Evolutionary conservation across 2,888 invertebrate genomes (phyloP).

Genomic region (Orthosia incerta): DNA sequence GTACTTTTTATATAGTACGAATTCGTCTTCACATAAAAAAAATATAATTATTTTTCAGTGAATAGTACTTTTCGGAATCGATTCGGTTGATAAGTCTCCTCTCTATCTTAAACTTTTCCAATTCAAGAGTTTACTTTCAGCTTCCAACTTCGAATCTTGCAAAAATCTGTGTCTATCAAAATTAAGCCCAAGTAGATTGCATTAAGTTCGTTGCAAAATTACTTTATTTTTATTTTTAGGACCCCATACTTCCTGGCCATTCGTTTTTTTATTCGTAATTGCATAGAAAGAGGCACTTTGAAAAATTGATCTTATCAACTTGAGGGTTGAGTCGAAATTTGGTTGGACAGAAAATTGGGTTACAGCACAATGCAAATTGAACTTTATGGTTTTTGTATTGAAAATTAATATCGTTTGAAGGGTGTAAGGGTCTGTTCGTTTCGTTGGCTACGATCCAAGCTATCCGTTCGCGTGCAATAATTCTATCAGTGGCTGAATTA

Average conservation of each 20-base stretch:
- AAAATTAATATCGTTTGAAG: constrained; percentile 69
- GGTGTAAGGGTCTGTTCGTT: constrained; percentile 51
- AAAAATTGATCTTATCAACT: constrained; percentile 42
- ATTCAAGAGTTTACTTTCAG: constrained; percentile 2
- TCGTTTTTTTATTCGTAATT: constrained; percentile 53
- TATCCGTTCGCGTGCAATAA: constrained; percentile 80
- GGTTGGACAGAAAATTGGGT: constrained; percentile 50
- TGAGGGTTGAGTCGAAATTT: constrained; percentile 52
- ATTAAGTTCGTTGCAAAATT: constrained; percentile 55
- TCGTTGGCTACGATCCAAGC: constrained; percentile 78
- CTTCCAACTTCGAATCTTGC: constrained; percentile 14
- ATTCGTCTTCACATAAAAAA: neutral
- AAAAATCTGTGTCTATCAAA: constrained; percentile 48
- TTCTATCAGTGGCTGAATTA: constrained; percentile 80
- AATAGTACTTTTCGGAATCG: neutral
- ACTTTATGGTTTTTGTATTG: constrained; percentile 63
- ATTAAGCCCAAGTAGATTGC: constrained; percentile 59
- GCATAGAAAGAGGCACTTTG: constrained; percentile 11
- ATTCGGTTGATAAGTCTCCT: neutral
- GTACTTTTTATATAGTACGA: too few species aligned
- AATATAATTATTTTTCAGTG: neutral
- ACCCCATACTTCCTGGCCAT: constrained; percentile 45
- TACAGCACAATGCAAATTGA: constrained; percentile 66
- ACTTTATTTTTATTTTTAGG: constrained; percentile 52
- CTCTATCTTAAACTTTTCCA: neutral